These are phyloP conservation scores for Drosophila prosaltans DNA, from an alignment of 1,140 invertebrate genomes.

Conservation along the genomic window DNA sequence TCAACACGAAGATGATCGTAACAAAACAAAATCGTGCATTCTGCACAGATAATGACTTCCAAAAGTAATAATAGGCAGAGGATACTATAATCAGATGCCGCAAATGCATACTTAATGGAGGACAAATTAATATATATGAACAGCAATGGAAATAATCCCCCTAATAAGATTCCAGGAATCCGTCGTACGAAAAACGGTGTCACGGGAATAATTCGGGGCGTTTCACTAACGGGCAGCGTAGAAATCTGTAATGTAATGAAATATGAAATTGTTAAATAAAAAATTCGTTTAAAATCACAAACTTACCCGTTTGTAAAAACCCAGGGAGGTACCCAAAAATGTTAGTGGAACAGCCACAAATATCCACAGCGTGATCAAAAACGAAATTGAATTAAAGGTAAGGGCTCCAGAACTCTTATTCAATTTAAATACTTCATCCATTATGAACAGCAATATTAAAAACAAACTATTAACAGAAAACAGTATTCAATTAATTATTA, in stretches of 20 bases:
- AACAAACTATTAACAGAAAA: neutral
- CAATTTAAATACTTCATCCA: neutral
- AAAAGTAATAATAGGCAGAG: neutral
- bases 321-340: slow-evolving; percentile 1
- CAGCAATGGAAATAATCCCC: neutral
- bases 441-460: neutral
- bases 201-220: neutral
- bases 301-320: slow-evolving; percentile 1
- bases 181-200: neutral
- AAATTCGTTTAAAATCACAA: neutral
- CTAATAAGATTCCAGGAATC: neutral
- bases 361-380: neutral
- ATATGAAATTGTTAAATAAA: neutral
- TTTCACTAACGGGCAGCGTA: too few species aligned
- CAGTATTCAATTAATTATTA: too few species aligned
- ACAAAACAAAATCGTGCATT: neutral
- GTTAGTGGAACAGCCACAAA: neutral
- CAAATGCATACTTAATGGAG: neutral
- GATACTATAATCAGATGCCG: neutral
- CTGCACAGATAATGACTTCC: neutral
- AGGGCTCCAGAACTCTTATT: slow-evolving; percentile 1
- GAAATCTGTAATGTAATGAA: too few species aligned
- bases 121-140: neutral
- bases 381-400: neutral
- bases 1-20: slow-evolving; percentile 1